Conservation (phyloP, 2,888 invertebrate species). For the Corythucha ciliata region DNA sequence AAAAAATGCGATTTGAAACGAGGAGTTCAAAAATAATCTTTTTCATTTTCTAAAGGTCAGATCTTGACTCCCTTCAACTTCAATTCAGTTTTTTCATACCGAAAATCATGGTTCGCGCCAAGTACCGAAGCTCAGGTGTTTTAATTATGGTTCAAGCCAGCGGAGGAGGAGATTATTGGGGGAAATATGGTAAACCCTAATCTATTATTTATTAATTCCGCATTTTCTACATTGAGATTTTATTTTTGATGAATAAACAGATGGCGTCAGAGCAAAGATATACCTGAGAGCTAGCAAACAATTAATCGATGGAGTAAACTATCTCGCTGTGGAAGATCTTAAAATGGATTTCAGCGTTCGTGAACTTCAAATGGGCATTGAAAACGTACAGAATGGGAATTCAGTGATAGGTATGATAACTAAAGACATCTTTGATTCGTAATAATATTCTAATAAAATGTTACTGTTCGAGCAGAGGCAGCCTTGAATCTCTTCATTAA, state of each 20-base stretch:
- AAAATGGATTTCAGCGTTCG: conserved; percentile 80
- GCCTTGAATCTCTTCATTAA: conserved; percentile 79
- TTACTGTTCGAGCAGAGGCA: conserved; percentile 53
- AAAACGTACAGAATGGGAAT: conserved; percentile 72
- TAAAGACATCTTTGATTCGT: not conserved
- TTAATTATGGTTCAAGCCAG: conserved; percentile 71
- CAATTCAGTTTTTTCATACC: conserved; percentile 72
- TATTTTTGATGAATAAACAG: conserved; percentile 44
- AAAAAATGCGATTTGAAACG: too few relatives aligned
- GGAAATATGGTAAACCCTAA: conserved; percentile 78
- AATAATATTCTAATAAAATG: not conserved
- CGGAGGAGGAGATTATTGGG: conserved; percentile 82
- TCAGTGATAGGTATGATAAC: conserved; percentile 59
- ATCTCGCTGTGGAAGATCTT: conserved; percentile 60
- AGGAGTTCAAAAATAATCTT: not conserved
- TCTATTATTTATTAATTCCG: conserved; percentile 1
- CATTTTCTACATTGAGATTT: conserved; percentile 15
- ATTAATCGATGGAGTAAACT: conserved; percentile 53
- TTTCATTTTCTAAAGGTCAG: conserved; percentile 49
- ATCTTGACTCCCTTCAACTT: conserved; percentile 67
- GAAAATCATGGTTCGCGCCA: conserved; percentile 65
- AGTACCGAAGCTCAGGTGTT: conserved; percentile 71
- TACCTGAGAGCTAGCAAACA: conserved; percentile 66
- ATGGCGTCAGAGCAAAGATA: conserved; percentile 73
- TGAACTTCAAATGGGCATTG: conserved; percentile 75